Evolutionary conservation across 2,797 vertebrate species (phyloP).

Genomic region (Ceryle rudis): DNA sequence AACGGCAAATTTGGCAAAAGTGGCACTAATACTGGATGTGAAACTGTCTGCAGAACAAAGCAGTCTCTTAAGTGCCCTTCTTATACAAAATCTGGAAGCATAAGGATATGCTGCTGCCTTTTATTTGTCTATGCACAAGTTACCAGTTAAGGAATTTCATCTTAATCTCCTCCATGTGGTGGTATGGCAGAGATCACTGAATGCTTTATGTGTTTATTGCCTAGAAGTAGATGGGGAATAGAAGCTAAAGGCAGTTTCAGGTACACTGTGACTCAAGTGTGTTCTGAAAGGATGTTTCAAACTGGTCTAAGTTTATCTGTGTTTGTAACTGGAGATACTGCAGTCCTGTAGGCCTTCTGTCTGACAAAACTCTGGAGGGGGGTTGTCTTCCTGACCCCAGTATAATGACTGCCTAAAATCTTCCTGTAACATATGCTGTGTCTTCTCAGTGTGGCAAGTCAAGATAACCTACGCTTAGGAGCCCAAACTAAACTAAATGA

Average conservation of each 20-base stretch:
- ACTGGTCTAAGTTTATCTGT: neutral
- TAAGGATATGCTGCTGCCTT: neutral
- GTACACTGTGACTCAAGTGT: neutral
- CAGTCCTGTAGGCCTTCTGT: neutral
- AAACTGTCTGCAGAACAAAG: neutral
- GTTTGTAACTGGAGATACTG: neutral
- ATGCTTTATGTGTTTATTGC: neutral
- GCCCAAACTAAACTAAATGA: neutral
- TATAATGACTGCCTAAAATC: neutral
- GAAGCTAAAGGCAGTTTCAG: neutral
- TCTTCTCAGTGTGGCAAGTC: neutral
- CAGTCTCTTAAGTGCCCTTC: neutral
- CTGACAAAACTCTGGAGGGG: neutral
- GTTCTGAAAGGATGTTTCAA: neutral
- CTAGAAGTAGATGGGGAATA: neutral
- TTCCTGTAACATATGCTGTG: neutral
- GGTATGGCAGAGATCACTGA: neutral
- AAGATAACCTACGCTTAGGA: neutral
- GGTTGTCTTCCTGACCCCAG: neutral
- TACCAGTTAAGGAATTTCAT: neutral
- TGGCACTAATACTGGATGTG: neutral
- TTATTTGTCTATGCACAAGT: neutral
- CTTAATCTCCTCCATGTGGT: neutral
- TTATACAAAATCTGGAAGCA: neutral
- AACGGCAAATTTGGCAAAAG: neutral